Base-by-base conservation (phyloP, 2,797 vertebrate species). In the Manis javanica region DNA sequence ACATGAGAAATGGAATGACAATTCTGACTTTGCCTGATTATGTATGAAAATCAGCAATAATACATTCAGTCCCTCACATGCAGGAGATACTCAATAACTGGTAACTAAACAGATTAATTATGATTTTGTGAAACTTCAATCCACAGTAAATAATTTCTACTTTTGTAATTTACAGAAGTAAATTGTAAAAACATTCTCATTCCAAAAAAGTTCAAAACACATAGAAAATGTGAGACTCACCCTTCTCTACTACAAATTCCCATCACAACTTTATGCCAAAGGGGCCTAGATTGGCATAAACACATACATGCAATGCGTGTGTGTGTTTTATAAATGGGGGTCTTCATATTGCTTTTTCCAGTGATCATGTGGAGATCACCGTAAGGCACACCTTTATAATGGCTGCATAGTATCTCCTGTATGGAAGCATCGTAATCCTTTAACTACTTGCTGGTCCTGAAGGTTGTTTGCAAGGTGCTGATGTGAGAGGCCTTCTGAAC, bases 111-210 rank as follows among this genome's bases (percentile, higher is more conserved):
- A 49, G 3, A 11, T 8, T 15, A 3, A 87, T 59, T 53, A n/a
- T 59, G 39, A n/a, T 21, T 87, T 74, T 68, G 4, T 42, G 69
- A 53, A 74, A 66, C 14, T 63, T 93, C 51, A 63, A 31, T 31
- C 42, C 51, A 24, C 16, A 57, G 11, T 69, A 49, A 93, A 91
- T 16, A 3, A 37, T 29, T 84, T 96, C 14, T 86, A 53, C 4
- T 86, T 82, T 78, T 55, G 31, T 53, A 87, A 93, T 91, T 87
- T 11, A 10, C 9, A 84, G 37, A 88, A 74, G 46, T 74, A 53
- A 21, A 46, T 19, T 77, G 46, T 42, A 12, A 75, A 55, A 18
- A 37, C 5, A 26, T 37, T 29, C 24, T 72, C 31, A 51, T 79
- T 68, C 24, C 31, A 55, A 71, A 72, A 87, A 72, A 87, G 13